A percentile compares a stretch with the other conserved stretches of the same genome.
phyloP scores from a whole-genome alignment of 2,797 vertebrate species.

The Xiphorhynchus erythropygius region DNA sequence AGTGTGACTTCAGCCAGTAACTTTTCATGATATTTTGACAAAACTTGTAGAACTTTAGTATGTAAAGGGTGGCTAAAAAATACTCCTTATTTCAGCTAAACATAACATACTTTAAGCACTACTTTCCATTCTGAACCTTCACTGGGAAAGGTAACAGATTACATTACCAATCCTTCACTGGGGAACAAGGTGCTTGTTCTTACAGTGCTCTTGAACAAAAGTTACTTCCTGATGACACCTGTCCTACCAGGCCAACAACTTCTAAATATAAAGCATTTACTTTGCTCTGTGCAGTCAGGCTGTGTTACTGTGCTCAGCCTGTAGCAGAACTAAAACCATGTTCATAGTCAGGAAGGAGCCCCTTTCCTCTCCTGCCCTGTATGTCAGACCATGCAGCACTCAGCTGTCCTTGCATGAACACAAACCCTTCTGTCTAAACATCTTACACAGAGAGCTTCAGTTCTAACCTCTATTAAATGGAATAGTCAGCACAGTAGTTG shows the following conservation, averaged over 20 bases:
- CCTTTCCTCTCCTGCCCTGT: not conserved
- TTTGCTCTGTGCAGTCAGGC: not conserved
- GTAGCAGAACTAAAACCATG: not conserved
- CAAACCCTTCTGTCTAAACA: not conserved
- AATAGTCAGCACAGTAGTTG: not conserved
- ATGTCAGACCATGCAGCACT: not conserved
- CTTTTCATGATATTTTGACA: not conserved
- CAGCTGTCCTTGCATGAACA: not conserved
- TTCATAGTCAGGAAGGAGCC: accelerated
- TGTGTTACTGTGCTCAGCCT: not conserved
- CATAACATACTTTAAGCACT: not conserved
- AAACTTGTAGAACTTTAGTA: not conserved
- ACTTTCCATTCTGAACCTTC: not conserved
- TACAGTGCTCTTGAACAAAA: not conserved
- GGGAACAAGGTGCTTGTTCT: not conserved
- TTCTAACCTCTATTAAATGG: not conserved
- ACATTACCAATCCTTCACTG: not conserved
- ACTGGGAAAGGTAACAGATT: not conserved
- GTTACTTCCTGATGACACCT: not conserved
- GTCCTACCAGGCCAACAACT: not conserved
- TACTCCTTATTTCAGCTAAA: not conserved
- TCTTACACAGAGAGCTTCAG: not conserved
- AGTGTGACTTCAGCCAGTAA: not conserved
- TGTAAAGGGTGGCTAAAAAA: not conserved
- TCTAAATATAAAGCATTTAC: not conserved